Conservation (phyloP, 2,113 vertebrate species). For the Delphinapterus leucas region DNA sequence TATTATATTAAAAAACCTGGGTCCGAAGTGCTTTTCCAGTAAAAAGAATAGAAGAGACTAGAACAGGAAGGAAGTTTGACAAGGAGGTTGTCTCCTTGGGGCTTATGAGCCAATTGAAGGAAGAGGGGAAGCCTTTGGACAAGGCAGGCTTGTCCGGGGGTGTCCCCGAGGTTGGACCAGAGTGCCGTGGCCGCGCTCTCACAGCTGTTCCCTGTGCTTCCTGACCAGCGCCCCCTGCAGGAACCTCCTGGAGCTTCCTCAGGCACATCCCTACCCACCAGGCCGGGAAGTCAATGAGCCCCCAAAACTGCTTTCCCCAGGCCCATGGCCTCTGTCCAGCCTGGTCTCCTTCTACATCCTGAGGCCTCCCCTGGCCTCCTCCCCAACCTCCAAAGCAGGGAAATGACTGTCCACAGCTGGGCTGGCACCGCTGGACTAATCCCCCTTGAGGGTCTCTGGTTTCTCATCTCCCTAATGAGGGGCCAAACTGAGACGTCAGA, state of each 20-base stretch:
- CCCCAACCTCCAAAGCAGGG: not conserved
- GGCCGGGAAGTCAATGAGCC: not conserved
- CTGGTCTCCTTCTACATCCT: not conserved
- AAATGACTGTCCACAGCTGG: not conserved
- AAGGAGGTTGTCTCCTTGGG: not conserved
- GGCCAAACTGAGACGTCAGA: not conserved
- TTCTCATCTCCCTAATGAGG: not conserved
- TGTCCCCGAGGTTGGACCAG: not conserved
- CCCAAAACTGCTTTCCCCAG: not conserved
- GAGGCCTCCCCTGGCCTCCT: not conserved
- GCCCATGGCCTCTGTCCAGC: not conserved
- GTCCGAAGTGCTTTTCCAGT: not conserved
- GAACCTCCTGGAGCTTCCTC: not conserved
- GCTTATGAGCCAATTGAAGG: not conserved
- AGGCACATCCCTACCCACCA: not conserved
- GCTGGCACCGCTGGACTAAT: not conserved
- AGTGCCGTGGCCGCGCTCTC: not conserved
- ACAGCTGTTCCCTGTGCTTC: not conserved
- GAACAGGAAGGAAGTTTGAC: not conserved
- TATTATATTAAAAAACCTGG: not conserved
- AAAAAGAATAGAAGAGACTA: not conserved
- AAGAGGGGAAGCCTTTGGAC: not conserved
- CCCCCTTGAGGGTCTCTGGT: not conserved
- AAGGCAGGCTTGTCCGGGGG: not conserved
- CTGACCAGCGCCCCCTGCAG: not conserved